Base-by-base conservation (phyloP, 2,797 vertebrate species). In the Galagoides demidoff region DNA sequence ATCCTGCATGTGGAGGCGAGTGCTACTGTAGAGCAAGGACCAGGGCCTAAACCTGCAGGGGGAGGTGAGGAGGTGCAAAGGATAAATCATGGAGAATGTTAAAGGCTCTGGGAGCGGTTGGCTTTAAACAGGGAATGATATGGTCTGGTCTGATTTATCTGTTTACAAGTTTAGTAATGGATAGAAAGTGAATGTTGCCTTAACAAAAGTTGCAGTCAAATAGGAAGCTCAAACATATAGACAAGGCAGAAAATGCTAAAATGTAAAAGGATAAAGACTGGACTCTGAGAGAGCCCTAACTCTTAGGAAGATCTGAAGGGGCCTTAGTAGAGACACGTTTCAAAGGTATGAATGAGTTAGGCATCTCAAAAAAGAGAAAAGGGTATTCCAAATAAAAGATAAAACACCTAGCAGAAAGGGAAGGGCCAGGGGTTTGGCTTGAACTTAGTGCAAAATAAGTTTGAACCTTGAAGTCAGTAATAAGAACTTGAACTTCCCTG, bases 1-100 rank as follows among this genome's bases (percentile, higher is more conserved):
- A 34, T 23, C 59, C 19, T 52, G 45, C 23, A 19, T 7, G 22
- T 7, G 5, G 84, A 71, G 49, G 12, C 71, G 16, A 0, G 29
- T 2, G 14, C n/a, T 70, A 52, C n/a, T 34, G 10, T 43, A 64
- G 66, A 45, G 49, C 0, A 64, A 52, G 11, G 29, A 71, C 61
- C 14, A 37, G 57, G 61, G n/a, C 52, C 45, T 83, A 83, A 64
- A 64, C 6, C 11, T 77, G 3, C 37, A 31, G 34, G 34, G 10
- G 1, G 8, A 43, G 23, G n/a, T 17, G 20, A 55, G 9, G 1
- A 31, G 43, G 22, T 4, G 2, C 34, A 31, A 43, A 23, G 27
- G 2, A 8, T 68, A 34, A 27, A 7, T 20, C 23, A 49, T 2
- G 0, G 4, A 52, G 12, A 22, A 10, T 27, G 8, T 1, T 7